Conservation (phyloP, 1,140 invertebrate species). For the Bombus breviceps region DNA sequence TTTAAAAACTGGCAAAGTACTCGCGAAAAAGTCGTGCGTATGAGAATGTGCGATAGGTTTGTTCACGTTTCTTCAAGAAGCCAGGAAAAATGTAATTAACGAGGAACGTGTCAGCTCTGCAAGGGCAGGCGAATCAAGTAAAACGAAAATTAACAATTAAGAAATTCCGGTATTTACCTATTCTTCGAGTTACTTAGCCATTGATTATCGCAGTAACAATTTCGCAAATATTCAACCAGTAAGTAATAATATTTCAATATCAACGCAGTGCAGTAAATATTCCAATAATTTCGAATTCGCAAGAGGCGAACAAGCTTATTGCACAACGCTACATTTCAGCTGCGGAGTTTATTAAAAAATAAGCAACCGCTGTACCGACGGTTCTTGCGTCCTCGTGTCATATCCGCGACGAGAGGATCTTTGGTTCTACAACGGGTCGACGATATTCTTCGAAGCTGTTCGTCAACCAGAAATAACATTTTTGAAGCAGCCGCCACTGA, state of each 20-base stretch:
- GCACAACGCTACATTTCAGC: too few species aligned
- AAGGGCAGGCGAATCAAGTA: too few species aligned
- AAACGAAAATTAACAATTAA: neutral
- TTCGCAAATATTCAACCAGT: neutral
- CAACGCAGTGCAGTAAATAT: neutral
- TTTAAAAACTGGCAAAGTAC: too few species aligned
- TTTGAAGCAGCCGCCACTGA: neutral
- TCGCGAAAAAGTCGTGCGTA: too few species aligned
- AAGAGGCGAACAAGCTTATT: too few species aligned
- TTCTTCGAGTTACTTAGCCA: neutral
- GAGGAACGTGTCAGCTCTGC: too few species aligned
- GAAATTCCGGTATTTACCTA: neutral
- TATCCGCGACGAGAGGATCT: neutral
- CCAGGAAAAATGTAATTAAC: neutral
- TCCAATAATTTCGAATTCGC: neutral
- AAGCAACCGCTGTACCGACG: neutral
- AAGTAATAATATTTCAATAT: neutral
- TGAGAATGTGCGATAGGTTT: too few species aligned
- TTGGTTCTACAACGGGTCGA: neutral
- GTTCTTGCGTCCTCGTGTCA: neutral
- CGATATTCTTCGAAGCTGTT: neutral
- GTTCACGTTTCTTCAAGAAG: neutral
- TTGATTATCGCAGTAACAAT: accelerated
- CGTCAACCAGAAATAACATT: neutral
- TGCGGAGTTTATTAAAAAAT: neutral